Percentiles rank a stretch among this genome's conserved stretches.
Evolutionary conservation across 2,888 invertebrate genomes (phyloP).

Genomic region (Incurvaria masculella): DNA sequence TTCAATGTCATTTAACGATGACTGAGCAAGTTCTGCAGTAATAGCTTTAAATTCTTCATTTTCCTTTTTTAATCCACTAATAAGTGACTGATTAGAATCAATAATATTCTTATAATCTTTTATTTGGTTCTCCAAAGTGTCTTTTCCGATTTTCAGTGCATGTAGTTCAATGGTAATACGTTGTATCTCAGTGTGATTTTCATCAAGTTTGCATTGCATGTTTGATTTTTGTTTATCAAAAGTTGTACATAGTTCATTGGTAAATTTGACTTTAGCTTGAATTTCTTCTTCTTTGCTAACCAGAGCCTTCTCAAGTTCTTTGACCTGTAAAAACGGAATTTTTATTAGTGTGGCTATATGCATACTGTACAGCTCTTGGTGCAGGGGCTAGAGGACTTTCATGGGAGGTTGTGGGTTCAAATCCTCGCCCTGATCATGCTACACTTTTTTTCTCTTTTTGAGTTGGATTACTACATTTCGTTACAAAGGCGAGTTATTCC

Average conservation of each 20-base stretch:
- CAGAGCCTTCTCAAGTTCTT: conserved; percentile 22
- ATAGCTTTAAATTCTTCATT: conserved; percentile 20
- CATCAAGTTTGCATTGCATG: conserved; percentile 26
- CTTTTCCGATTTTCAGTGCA: no score
- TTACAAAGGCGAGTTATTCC: no score
- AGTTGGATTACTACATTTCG: no score
- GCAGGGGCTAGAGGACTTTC: no score
- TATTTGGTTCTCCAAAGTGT: no score
- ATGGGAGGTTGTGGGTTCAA: no score
- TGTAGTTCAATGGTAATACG: conserved; percentile 22
- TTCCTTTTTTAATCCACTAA: conserved; percentile 17
- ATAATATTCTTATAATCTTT: neutral
- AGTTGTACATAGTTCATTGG: conserved; percentile 23
- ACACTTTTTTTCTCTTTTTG: no score
- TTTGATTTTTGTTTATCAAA: conserved; percentile 25
- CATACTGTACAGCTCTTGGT: no score
- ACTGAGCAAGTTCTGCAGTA: conserved; percentile 20
- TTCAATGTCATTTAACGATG: conserved; percentile 18
- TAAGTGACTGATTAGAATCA: conserved; percentile 9
- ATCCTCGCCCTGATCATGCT: no score
- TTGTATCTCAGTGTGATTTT: conserved; percentile 26
- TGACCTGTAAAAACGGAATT: conserved; percentile 22
- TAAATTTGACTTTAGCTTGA: conserved; percentile 24
- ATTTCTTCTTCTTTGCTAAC: conserved; percentile 18
- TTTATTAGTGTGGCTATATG: no score